Evolutionary conservation across 2,797 vertebrate species (phyloP), one percentile per base, ranked within the genome.

Genomic region (Galago senegalensis): DNA sequence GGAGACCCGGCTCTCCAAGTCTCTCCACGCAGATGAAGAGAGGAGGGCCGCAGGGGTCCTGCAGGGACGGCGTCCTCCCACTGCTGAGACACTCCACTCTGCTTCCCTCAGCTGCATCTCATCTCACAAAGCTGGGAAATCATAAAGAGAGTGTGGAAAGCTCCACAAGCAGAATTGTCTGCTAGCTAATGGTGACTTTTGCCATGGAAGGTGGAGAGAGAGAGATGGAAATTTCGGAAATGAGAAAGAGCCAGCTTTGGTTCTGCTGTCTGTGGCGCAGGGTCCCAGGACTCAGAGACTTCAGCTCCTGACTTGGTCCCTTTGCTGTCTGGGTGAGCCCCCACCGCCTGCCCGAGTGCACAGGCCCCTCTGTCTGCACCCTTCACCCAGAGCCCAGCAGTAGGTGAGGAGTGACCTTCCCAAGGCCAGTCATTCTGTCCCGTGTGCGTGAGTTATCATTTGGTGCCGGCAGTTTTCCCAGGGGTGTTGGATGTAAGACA

Each of bases 21-120:
- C 4, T 31, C 7, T 2, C 8, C 5, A 14, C 31, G 2, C 1
- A 8, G 9, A 9, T 0, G 1, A 21, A 11, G 9, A 18, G 1
- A 0, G 3, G 2, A 0, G 0, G 3, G 61, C 61, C 2, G 13
- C 2, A 0, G 7, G 23, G 6, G 17, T 0, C 76, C n/a, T 73
- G 89, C 60, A 73, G 18, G 13, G 92, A 27, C 14, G 9, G 17
- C 3, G 10, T 8, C n/a, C 0, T 0, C 70, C 96, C 77, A 61
- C 7, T 69, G 76, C 10, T 2, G 53, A 34, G 16, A n/a, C 1
- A 10, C 25, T 23, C 31, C 21, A 3, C 37, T 18, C 40, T 0
- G 3, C 43, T 49, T 73, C 83, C 34, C 5, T 73, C 56, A 5
- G 3, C 46, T 49, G 67, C 85, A 0, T 1, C 16, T 17, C 27